Evolutionary conservation across 2,113 vertebrate species (phyloP), one percentile per base, ranked within the genome.

Genomic region (Aythya baeri): DNA sequence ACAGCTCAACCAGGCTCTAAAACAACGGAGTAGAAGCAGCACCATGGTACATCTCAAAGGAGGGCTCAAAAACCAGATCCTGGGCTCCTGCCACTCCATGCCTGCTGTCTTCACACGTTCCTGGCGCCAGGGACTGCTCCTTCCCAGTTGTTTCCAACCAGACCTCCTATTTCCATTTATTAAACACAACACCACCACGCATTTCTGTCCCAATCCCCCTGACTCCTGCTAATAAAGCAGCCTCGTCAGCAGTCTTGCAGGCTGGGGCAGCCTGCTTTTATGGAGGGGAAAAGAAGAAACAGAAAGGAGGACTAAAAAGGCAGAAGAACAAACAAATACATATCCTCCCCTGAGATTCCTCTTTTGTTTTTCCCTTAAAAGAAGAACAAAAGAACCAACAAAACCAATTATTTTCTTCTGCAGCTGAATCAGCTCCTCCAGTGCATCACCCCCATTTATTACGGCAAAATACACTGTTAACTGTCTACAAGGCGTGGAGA

Each of bases 191-290:
- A 43, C 2, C 27, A 32, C 9, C 14, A 36, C 11, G 9, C 6
- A 20, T 73, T 96, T 95, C 83, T 85, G 52, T 91, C 78, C 92
- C 89, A 83, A 80, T 72, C 68, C 66, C 93, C 96, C 94, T 55
- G 10, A 91, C 94, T 93, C 86, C 80, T 94, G 87, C 88, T 90
- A 96, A 63, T 76, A 86, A 93, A 86, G 94, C 27, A 88, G 95
- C 90, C 83, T 96, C 11, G 4, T 89, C 92, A 96, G 93, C 95
- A 95, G 44, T 89, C 93, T 91, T 17, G 3, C 55, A 68, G 92
- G 87, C 71, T 88, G 61, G 71, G 85, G 84, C 87, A 94, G 83
- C 80, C 93, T 95, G 88, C 46, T 89, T 94, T 96, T 91, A 62
- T 25, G 88, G 32, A 73, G 27, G 41, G 18, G 6, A 4, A 13